These are phyloP conservation scores for Heterodera carotae DNA, from an alignment of 1,140 invertebrate genomes.

Conservation along the genomic window DNA sequence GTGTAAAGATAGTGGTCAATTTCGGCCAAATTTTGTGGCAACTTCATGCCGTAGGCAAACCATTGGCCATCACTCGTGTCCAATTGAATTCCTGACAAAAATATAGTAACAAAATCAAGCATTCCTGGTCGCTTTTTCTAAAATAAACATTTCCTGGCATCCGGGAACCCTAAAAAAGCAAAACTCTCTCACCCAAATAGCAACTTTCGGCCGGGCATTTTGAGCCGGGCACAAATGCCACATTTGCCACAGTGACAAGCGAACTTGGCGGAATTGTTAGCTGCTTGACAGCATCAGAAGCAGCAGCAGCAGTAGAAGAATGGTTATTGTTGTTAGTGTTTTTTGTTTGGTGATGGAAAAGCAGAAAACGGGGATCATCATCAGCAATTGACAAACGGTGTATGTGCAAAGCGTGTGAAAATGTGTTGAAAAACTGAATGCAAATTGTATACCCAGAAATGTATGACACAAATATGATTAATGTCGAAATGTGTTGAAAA, in stretches of 20 bases:
- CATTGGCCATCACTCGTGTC: constrained; percentile 69
- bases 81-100: constrained; percentile 1
- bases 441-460: background rate
- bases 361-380: constrained; percentile 59
- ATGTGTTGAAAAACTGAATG: constrained; percentile 60
- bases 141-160: too few relatives aligned
- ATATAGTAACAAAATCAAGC: constrained; percentile 8
- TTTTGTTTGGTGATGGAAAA: constrained; percentile 18
- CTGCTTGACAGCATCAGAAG: background rate
- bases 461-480: too few relatives aligned
- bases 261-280: constrained; percentile 29
- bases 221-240: constrained; percentile 75
- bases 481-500: too few relatives aligned
- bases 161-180: too few relatives aligned
- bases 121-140: background rate
- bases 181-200: constrained; percentile 72
- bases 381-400: constrained; percentile 41
- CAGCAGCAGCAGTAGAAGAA: too few relatives aligned
- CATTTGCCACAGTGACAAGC: constrained; percentile 69
- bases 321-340: too few relatives aligned
- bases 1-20: constrained; percentile 69
- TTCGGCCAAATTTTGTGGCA: constrained; percentile 71
- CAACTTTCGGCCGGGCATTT: constrained; percentile 73
- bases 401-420: constrained; percentile 51
- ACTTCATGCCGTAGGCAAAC: constrained; percentile 75